phyloP scores from a whole-genome alignment of 2,888 invertebrate genomes.

The Chymomyza fuscimana region DNA sequence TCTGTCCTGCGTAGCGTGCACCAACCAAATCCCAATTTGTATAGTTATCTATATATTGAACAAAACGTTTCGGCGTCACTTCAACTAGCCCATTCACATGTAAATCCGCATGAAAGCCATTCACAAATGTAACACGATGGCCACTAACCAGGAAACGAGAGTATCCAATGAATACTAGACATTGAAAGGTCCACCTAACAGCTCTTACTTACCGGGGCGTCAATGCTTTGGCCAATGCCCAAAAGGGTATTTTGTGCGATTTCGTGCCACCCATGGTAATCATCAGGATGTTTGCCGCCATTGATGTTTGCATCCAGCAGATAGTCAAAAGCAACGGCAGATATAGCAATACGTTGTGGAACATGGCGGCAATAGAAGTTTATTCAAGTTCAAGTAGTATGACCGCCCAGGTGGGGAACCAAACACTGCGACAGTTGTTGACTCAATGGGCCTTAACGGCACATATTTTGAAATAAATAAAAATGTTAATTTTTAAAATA shows the following conservation, averaged over 20 bases:
- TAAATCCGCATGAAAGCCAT: conserved; percentile 87
- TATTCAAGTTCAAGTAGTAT: conserved; percentile 7
- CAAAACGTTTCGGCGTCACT: conserved; percentile 85
- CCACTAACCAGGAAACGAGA: conserved; percentile 79
- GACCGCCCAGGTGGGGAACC: not conserved
- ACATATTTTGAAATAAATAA: conserved; percentile 69
- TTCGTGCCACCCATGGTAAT: conserved; percentile 90
- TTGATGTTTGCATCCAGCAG: conserved; percentile 4
- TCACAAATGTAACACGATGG: conserved; percentile 88
- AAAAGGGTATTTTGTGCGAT: conserved; percentile 90
- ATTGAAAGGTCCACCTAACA: not conserved
- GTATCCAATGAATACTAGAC: not conserved
- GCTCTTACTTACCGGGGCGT: conserved; percentile 81
- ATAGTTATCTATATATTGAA: conserved; percentile 86
- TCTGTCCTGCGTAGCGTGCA: conserved; percentile 85
- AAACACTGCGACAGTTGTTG: not conserved
- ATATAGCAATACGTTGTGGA: conserved; percentile 18
- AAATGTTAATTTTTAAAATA: conserved; percentile 73
- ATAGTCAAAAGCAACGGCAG: conserved; percentile 37
- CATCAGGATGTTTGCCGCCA: conserved; percentile 68
- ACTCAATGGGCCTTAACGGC: conserved; percentile 56
- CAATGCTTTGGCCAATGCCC: conserved; percentile 86
- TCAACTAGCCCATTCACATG: conserved; percentile 85
- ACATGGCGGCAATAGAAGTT: conserved; percentile 19
- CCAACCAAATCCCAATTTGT: conserved; percentile 89